Conservation (phyloP, 2,113 vertebrate genomes). For the Onychostoma macrolepis region DNA sequence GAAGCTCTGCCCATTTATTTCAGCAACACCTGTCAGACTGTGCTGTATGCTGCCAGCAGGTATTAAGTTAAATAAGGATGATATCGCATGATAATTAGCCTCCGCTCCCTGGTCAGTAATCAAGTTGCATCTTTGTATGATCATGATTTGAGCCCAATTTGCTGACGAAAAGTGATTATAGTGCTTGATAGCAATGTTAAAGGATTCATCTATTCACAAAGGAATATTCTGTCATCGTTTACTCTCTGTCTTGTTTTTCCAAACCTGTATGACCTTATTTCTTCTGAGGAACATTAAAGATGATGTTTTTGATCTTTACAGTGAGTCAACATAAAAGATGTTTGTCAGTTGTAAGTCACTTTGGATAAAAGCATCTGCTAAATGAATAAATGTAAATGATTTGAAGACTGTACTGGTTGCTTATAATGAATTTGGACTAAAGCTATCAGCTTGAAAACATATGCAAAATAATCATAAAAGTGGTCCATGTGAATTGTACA, state of each 20-base stretch:
- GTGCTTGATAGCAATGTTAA: background rate
- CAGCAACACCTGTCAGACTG: conserved; percentile 30
- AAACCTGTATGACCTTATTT: background rate
- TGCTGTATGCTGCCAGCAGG: background rate
- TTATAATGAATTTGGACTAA: background rate
- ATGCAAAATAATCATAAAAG: background rate
- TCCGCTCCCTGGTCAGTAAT: background rate
- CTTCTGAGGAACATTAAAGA: background rate
- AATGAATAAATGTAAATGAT: background rate
- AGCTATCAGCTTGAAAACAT: background rate
- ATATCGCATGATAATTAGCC: background rate
- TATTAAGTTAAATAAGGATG: conserved; percentile 25
- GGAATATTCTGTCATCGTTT: background rate
- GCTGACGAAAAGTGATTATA: background rate
- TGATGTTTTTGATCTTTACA: background rate
- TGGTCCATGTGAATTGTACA: background rate
- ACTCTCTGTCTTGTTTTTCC: background rate
- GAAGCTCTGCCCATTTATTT: conserved; percentile 31
- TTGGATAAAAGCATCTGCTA: too few species aligned
- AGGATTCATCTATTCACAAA: background rate
- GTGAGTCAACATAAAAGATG: too few species aligned
- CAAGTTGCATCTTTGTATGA: background rate
- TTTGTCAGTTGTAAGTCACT: too few species aligned
- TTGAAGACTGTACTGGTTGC: background rate
- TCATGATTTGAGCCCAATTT: background rate